Evolutionary conservation across 2,797 vertebrate genomes (phyloP).

Genomic region (Gallinago nigripennis): DNA sequence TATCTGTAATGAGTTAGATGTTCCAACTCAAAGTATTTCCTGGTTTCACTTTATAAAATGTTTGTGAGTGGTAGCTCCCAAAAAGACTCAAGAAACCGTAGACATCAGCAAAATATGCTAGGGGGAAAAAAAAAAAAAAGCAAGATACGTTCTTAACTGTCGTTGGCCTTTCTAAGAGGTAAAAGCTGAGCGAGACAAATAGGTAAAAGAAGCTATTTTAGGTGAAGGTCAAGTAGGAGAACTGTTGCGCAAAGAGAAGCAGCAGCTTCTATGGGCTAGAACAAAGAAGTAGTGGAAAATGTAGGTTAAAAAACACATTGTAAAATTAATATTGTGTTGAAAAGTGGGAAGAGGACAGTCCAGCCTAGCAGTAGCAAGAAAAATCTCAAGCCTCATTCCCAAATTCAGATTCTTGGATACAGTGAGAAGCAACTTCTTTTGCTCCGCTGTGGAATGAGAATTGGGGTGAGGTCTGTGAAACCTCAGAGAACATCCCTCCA

Average conservation of each 20-base stretch:
- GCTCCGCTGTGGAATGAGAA: too few species aligned
- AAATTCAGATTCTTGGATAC: too few species aligned
- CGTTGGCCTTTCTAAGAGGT: background rate
- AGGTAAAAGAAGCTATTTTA: too few species aligned
- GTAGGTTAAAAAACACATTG: background rate
- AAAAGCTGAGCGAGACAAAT: background rate
- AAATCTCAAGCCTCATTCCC: too few species aligned
- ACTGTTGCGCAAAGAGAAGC: too few species aligned
- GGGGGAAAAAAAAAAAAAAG: background rate
- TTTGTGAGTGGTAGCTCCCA: background rate
- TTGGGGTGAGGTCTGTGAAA: too few species aligned
- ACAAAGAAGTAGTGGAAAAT: too few species aligned
- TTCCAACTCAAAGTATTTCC: background rate
- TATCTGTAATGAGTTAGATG: background rate
- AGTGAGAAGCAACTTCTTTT: too few species aligned
- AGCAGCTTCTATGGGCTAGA: too few species aligned
- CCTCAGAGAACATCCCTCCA: too few species aligned
- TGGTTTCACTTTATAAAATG: background rate
- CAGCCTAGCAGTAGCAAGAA: background rate
- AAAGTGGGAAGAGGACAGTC: background rate
- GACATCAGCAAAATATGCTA: background rate
- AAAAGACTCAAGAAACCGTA: background rate
- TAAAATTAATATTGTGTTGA: background rate
- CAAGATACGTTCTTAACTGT: background rate
- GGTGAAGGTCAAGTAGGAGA: too few species aligned